phyloP scores from a whole-genome alignment of 2,113 vertebrate genomes.

The Sebastes fasciatus region DNA sequence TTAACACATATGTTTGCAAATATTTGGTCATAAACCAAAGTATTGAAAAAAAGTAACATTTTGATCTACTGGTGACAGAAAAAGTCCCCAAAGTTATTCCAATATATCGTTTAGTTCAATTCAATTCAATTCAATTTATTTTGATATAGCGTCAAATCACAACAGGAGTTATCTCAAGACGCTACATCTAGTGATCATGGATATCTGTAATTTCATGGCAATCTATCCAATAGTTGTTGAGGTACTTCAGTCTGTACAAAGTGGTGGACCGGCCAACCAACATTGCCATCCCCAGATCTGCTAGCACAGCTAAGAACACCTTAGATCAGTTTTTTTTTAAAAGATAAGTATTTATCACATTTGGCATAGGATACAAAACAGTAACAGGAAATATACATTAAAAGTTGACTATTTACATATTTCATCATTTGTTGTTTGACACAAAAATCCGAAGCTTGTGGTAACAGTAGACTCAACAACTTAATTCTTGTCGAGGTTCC shows the following conservation, averaged over 20 bases:
- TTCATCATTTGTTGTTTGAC: conserved; percentile 27
- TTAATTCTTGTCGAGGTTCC: background rate
- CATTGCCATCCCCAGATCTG: background rate
- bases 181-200: background rate
- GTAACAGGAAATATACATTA: conserved; percentile 4
- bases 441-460: conserved; percentile 18
- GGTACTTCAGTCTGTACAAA: background rate
- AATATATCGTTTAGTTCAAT: too few relatives aligned
- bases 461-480: background rate
- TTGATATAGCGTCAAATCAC: too few relatives aligned
- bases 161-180: too few relatives aligned
- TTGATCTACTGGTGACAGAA: too few relatives aligned
- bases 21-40: too few relatives aligned
- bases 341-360: conserved; percentile 21
- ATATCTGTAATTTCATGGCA: background rate
- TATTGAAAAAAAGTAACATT: too few relatives aligned
- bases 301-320: background rate
- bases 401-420: conserved; percentile 40
- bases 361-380: conserved; percentile 33
- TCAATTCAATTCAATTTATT: too few relatives aligned
- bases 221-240: background rate
- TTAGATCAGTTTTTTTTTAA: background rate
- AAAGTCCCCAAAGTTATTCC: too few relatives aligned
- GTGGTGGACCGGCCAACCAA: background rate
- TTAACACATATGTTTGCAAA: background rate